These are phyloP conservation scores for Schrankia costaestrigalis DNA, from an alignment of 2,888 invertebrate species.

Conservation along the genomic window DNA sequence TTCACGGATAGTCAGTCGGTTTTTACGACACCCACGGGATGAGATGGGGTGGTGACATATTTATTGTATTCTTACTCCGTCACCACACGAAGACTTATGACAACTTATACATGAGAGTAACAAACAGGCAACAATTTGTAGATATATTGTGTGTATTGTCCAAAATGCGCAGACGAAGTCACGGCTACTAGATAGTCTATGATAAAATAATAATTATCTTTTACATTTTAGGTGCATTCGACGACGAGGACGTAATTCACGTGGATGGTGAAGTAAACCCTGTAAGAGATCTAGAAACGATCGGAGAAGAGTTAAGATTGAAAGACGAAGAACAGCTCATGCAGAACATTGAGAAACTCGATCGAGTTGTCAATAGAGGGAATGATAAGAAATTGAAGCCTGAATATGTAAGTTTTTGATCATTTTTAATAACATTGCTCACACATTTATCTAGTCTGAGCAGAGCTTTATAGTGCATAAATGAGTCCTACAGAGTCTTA, in stretches of 20 bases:
- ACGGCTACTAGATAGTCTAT: too few relatives aligned
- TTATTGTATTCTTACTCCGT: too few relatives aligned
- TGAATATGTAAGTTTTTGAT: slow-evolving; percentile 88
- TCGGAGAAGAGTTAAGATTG: slow-evolving; percentile 95
- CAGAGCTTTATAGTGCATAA: not conserved
- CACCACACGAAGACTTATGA: too few relatives aligned
- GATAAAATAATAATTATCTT: not conserved
- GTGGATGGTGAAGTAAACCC: slow-evolving; percentile 99
- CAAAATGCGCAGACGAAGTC: too few relatives aligned
- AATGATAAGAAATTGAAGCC: slow-evolving; percentile 96
- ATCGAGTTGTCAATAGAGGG: slow-evolving; percentile 90
- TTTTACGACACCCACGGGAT: too few relatives aligned
- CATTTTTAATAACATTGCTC: not conserved
- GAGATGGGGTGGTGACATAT: too few relatives aligned
- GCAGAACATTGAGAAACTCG: slow-evolving; percentile 91
- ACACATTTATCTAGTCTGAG: not conserved
- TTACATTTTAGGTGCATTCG: slow-evolving; percentile 90
- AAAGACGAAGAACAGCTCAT: slow-evolving; percentile 96
- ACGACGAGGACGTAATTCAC: slow-evolving; percentile 98
- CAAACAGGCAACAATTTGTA: too few relatives aligned
- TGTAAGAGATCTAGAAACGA: slow-evolving; percentile 97
- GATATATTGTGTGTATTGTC: too few relatives aligned
- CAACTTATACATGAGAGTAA: too few relatives aligned
- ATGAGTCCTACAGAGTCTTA: too few relatives aligned
- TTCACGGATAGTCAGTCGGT: too few relatives aligned